Percentiles rank a stretch among this genome's conserved stretches.
Conservation (phyloP, 2,797 vertebrate species). For the Heteromormyrus szaboi region DNA sequence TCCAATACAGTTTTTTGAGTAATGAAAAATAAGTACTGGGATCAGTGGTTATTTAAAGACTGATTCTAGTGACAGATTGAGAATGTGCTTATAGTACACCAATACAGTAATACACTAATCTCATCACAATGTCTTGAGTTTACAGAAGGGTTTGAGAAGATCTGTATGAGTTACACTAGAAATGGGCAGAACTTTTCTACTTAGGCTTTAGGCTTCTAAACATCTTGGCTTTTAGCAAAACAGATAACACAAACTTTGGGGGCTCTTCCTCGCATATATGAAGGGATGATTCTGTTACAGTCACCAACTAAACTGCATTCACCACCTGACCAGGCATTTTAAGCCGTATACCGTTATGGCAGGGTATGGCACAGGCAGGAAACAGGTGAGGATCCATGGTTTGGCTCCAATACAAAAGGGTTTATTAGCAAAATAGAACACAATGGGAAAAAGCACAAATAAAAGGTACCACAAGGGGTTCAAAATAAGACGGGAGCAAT, state of each 20-base stretch:
- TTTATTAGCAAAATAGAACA: neutral
- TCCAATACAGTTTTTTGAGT: slow-evolving; percentile 16
- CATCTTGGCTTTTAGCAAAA: neutral
- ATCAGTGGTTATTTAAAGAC: neutral
- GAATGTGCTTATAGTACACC: neutral
- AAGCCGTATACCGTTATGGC: neutral
- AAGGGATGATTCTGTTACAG: neutral
- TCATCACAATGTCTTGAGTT: neutral
- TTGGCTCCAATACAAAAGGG: neutral
- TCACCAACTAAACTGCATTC: neutral
- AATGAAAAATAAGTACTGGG: slow-evolving; percentile 13
- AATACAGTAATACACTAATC: neutral
- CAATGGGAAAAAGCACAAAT: neutral
- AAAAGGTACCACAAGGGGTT: neutral
- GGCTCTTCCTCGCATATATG: neutral
- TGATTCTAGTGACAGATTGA: neutral
- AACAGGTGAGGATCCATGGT: neutral
- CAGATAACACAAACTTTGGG: neutral
- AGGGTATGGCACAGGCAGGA: neutral
- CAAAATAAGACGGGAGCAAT: neutral
- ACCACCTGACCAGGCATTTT: neutral
- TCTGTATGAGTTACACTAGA: slow-evolving; percentile 4
- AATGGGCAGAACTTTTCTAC: slow-evolving; percentile 1
- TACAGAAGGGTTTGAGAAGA: slow-evolving; percentile 14
- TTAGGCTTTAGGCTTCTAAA: no score